A percentile compares a stretch with the other conserved stretches of the same genome.
Evolutionary conservation across 2,888 invertebrate genomes (phyloP).

Genomic region (Harpalus rufipes): DNA sequence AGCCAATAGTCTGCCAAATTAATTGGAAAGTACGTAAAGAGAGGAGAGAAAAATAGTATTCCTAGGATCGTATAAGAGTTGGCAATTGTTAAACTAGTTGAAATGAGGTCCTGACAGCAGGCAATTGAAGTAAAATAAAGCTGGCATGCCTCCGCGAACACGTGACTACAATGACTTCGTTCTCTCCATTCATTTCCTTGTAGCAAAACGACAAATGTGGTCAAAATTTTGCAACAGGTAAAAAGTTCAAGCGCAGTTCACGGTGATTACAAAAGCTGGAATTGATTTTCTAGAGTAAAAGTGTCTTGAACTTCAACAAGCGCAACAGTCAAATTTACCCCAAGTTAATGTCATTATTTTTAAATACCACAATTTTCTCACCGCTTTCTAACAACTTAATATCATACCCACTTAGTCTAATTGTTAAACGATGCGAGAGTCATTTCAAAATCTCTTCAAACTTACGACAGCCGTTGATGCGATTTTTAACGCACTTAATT

Average conservation of each 20-base stretch:
- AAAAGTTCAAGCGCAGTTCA: conserved; percentile 25
- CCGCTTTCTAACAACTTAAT: conserved; percentile 24
- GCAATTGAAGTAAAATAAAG: conserved; percentile 49
- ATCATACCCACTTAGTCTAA: conserved; percentile 23
- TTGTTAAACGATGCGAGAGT: conserved; percentile 26
- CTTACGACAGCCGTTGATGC: not conserved
- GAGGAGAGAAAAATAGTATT: not conserved
- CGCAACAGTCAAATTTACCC: conserved; percentile 31
- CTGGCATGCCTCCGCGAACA: conserved; percentile 11
- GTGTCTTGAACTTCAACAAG: conserved; percentile 29
- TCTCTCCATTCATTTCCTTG: conserved; percentile 8
- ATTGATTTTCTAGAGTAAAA: conserved; percentile 37
- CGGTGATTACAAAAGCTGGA: conserved; percentile 40
- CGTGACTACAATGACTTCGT: conserved; percentile 8
- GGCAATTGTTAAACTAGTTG: conserved; percentile 17
- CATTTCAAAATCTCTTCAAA: conserved; percentile 9
- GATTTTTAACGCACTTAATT: not conserved
- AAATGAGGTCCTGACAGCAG: conserved; percentile 43
- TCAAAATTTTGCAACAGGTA: conserved; percentile 51
- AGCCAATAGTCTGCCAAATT: no score
- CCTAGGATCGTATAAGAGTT: not conserved
- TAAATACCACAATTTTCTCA: conserved; percentile 30
- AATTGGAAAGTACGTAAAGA: not conserved
- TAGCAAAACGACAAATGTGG: conserved; percentile 37
- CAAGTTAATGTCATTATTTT: conserved; percentile 46